Evolutionary conservation across 2,113 vertebrate species (phyloP).

Genomic region (Stegostoma tigrinum): DNA sequence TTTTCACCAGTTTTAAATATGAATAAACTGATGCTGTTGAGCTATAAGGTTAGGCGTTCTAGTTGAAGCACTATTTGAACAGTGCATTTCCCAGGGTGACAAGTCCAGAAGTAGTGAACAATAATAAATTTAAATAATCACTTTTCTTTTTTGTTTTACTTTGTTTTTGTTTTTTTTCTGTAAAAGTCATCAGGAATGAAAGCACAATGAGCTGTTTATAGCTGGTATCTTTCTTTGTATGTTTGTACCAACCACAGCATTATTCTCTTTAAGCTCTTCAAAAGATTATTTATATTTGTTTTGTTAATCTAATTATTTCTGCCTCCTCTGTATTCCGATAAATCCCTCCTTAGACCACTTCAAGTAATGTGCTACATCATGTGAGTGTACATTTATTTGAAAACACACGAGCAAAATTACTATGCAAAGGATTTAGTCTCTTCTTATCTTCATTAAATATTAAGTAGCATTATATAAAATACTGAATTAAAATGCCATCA

Average conservation of each 20-base stretch:
- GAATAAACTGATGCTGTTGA: background rate
- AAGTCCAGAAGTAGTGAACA: background rate
- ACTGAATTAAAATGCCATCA: constrained; percentile 15
- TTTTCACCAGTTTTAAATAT: background rate
- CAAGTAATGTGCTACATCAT: constrained; percentile 15
- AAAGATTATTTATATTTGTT: constrained; percentile 28
- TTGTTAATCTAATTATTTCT: constrained; percentile 27
- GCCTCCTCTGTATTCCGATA: constrained; percentile 1
- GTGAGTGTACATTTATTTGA: background rate
- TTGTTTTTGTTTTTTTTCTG: background rate
- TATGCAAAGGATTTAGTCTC: background rate
- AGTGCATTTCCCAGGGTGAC: background rate
- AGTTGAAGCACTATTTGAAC: background rate
- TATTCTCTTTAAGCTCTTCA: background rate
- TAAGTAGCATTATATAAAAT: background rate
- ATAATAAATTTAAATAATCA: background rate
- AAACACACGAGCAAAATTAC: background rate
- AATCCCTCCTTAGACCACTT: constrained; percentile 29
- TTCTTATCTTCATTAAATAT: background rate
- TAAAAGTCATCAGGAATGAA: background rate
- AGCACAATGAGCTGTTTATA: background rate
- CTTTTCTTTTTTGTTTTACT: background rate
- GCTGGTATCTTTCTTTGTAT: background rate
- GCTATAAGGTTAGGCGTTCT: background rate
- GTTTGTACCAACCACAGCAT: background rate